These are phyloP conservation scores for Anabacerthia variegaticeps DNA, from an alignment of 2,797 vertebrate genomes.

Conservation along the genomic window DNA sequence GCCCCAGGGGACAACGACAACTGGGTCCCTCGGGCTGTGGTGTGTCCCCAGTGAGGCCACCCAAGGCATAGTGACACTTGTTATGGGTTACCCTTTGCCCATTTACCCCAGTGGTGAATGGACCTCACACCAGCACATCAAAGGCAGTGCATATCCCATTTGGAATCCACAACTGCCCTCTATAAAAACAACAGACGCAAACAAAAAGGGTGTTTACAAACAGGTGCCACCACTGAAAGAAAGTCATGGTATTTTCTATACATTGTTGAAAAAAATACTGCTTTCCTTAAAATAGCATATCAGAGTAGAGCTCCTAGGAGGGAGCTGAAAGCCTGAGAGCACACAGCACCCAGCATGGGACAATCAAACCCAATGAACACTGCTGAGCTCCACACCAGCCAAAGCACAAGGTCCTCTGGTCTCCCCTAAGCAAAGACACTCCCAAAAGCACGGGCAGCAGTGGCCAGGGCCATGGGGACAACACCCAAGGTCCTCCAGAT, in stretches of 20 bases:
- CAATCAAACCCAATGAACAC: background rate
- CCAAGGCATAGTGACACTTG: fast-evolving
- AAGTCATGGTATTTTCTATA: background rate
- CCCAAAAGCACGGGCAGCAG: fast-evolving
- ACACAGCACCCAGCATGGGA: fast-evolving
- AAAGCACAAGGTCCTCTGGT: background rate
- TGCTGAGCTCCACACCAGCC: background rate
- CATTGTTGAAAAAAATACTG: background rate
- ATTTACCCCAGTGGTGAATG: fast-evolving
- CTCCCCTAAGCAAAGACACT: background rate
- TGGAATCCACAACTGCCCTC: background rate
- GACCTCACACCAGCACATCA: background rate
- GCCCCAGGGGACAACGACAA: background rate
- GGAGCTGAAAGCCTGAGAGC: background rate
- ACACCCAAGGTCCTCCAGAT: background rate
- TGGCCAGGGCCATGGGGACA: background rate
- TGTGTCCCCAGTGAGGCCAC: background rate
- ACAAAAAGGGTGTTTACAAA: background rate
- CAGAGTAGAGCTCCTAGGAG: background rate
- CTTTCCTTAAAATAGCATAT: background rate
- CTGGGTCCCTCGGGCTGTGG: background rate
- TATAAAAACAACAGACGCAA: background rate
- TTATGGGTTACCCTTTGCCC: background rate
- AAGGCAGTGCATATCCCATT: fast-evolving
- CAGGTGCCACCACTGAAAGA: background rate